Evolutionary conservation across 2,797 vertebrate genomes (phyloP).

Genomic region (Melanogrammus aeglefinus): DNA sequence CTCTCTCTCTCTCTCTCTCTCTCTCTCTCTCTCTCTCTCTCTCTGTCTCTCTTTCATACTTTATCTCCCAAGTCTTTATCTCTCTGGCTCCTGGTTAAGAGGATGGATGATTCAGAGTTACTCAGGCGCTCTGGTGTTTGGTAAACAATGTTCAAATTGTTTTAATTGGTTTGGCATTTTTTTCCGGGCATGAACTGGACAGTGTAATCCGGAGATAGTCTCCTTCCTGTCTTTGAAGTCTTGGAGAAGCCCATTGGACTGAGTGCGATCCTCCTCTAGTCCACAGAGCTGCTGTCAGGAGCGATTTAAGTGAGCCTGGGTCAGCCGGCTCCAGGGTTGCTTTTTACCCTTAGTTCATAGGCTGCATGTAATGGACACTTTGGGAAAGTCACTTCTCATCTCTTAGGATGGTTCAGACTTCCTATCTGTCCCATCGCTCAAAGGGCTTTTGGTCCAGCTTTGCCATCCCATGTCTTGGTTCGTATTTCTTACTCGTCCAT

Average conservation of each 20-base stretch:
- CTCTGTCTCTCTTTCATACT: constrained; percentile 11
- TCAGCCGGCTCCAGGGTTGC: neutral
- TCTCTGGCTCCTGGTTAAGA: neutral
- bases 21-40: neutral
- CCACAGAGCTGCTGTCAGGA: constrained; percentile 8
- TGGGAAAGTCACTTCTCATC: neutral
- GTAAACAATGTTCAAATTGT: constrained; percentile 22
- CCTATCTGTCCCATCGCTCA: neutral
- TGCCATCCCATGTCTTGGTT: neutral
- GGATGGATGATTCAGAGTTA: constrained; percentile 17
- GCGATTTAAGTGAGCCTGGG: neutral
- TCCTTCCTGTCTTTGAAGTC: constrained; percentile 13
- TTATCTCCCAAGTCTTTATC: neutral
- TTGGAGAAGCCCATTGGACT: neutral
- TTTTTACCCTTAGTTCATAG: too few species aligned
- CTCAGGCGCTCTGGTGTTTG: constrained; percentile 20
- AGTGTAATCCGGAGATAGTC: neutral
- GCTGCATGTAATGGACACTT: neutral
- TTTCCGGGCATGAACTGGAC: neutral
- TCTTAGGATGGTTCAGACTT: neutral
- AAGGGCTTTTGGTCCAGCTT: neutral
- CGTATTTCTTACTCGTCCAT: neutral
- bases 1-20: constrained; percentile 14
- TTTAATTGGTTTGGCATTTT: constrained; percentile 21
- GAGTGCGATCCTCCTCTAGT: neutral